Base-by-base conservation (phyloP, 2,888 invertebrate genomes). In the Drosophila infuscata region DNA sequence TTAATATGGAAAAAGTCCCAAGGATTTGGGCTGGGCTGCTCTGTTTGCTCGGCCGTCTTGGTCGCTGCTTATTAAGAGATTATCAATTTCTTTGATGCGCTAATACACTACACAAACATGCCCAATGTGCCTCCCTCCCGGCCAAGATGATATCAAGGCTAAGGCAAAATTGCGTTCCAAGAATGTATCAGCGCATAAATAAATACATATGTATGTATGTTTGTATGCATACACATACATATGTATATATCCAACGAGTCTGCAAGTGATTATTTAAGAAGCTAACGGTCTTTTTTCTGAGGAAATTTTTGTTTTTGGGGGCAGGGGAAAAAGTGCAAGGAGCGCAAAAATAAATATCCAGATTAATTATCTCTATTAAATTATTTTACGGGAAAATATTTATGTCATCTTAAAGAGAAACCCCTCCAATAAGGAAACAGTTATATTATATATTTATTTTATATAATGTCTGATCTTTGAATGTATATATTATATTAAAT, bases 81-180 rank as follows among this genome's bases (percentile, higher is more conserved):
- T 84, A 84, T 84, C 89, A 84, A 84, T 89, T 84, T 84, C 83
- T 88, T 84, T 84, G 89, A 84, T 89, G 84, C 83, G 78, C 65
- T 83, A 86, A 81, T 83, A 73, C 70, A 61, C 57, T 62, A 57
- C 8, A 66, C 74, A 83, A 83, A 74, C 66, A 81, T 56, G 56
- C 38, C 25, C 35, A 41, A 60, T 38, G 30, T 46, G 43, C 12
- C 41, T 35, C 15, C 41, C 35, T 33, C 32, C 35, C 29, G 15
- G 30, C 43, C 11, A 30, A 52, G 52, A 58, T 52, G 12, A 43
- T 58, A 58, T 58, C 57, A 56, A 20, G 17, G 15, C 35, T 20
- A 51, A n/a, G 25, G 25, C 38, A 9, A 43, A 56, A 43, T n/a
- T 46, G 36, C 25, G 20, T 41, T 41, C 12, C 43, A 35, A 32